A percentile compares a stretch with the other conserved stretches of the same genome.
Evolutionary conservation across 2,797 vertebrate genomes (phyloP).

Genomic region (Characodon lateralis): DNA sequence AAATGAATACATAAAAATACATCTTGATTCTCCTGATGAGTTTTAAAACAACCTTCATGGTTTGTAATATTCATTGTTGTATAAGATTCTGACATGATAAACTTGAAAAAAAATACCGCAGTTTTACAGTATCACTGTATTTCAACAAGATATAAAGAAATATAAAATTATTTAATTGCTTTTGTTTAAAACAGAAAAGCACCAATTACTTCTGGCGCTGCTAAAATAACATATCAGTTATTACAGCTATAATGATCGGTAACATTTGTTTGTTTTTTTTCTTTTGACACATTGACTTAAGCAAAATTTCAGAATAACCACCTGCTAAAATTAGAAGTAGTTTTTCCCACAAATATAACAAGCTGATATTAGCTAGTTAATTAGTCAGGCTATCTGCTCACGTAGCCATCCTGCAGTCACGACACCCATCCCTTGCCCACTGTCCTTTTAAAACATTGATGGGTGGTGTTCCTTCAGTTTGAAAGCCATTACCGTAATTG

Average conservation of each 20-base stretch:
- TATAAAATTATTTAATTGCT: background rate
- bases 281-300: background rate
- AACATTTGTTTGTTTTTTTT: background rate
- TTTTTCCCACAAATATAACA: background rate
- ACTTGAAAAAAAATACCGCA: background rate
- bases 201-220: background rate
- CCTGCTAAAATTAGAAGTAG: background rate
- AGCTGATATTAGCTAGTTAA: background rate
- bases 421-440: no score
- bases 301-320: background rate
- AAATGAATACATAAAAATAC: background rate
- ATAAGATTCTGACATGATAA: background rate
- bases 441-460: no score
- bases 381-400: background rate
- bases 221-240: background rate
- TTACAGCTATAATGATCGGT: no score
- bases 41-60: background rate
- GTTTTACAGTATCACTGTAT: background rate
- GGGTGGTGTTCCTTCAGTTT: no score
- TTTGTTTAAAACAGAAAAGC: background rate
- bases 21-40: background rate
- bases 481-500: no score
- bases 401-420: background rate
- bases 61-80: background rate
- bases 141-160: background rate